A percentile compares a stretch with the other conserved stretches of the same genome.
Evolutionary conservation across 2,888 invertebrate species (phyloP).

Genomic region (Lasius platythorax): DNA sequence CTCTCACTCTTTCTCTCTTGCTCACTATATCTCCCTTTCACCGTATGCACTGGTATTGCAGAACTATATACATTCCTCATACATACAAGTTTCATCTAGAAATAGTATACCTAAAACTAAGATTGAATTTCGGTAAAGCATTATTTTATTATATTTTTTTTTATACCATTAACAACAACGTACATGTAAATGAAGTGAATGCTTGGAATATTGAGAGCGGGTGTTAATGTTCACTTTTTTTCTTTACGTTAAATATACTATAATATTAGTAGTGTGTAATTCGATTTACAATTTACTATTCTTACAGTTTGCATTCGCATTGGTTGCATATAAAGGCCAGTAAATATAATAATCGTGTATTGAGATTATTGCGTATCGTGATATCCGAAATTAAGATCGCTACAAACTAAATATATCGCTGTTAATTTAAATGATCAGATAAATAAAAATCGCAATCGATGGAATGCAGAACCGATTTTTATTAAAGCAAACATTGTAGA

Average conservation of each 20-base stretch:
- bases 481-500: constrained; percentile 57
- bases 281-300: constrained; percentile 82
- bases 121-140: constrained; percentile 83
- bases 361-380: constrained; percentile 57
- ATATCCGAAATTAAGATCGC: constrained; percentile 49
- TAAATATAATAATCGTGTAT: constrained; percentile 67
- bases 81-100: constrained; percentile 80
- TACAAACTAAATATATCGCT: constrained; percentile 33
- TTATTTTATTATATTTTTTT: constrained; percentile 79
- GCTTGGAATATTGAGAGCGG: constrained; percentile 83
- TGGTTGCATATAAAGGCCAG: constrained; percentile 69
- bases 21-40: background rate
- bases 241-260: constrained; percentile 79
- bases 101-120: constrained; percentile 82
- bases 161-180: constrained; percentile 83
- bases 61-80: constrained; percentile 81
- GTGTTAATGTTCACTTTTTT: constrained; percentile 79
- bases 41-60: constrained; percentile 67
- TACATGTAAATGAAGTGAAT: constrained; percentile 84
- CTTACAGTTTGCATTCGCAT: constrained; percentile 78
- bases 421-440: constrained; percentile 46
- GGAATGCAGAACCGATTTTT: constrained; percentile 72
- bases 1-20: constrained; percentile 23
- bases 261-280: constrained; percentile 82
- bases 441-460: constrained; percentile 62